Base-by-base conservation (phyloP, 1,140 invertebrate species). In the Uloborus diversus region DNA sequence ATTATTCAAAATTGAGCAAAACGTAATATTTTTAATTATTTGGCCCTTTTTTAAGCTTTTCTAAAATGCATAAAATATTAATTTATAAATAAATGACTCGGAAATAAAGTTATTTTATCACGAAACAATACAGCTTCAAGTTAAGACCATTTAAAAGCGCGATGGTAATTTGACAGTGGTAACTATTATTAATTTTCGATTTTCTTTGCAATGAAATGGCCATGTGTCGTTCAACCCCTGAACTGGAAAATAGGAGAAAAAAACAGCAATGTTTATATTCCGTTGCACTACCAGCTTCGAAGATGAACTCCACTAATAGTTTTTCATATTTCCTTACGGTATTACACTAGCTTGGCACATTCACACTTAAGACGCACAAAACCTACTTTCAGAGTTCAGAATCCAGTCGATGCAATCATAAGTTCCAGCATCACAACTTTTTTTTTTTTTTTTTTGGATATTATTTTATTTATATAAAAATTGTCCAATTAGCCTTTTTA, bases 271-370 rank as follows among this genome's bases (percentile, higher is more conserved):
- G 2, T 49, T 32, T 61, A n/a, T 25, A n/a, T 53, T 51, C 56
- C 57, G 32, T 25, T 56, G 37, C 9, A 1, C 17, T 42, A 42
- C 28, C 27, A 28, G 42, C 17, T 64, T 5, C n/a, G n/a, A 28
- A 25, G 25, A 49, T 17, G 30, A 30, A 23, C 2, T n/a, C 56
- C 69, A 68, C 61, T 75, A 75, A 33, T 17, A 53, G 53, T 20
- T 42, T 1, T 42, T 13, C 23, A 17, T 33, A 7, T 64, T 64
- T 47, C 28, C 1, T 32, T 17, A 51, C 27, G n/a, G 23, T 28
- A 53, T 25, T 64, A 64, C 23, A 64, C 71, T 75, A 75, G 42
- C 71, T 75, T 75, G 71, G 71, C 71, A 75, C 71, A 75, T 51
- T 64, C 71, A 53, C 61, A 64, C 71, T 49, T 30, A 51, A 42